Evolutionary conservation across 2,113 vertebrate species (phyloP), one percentile per base, ranked within the genome.

Genomic region (Murina feae): DNA sequence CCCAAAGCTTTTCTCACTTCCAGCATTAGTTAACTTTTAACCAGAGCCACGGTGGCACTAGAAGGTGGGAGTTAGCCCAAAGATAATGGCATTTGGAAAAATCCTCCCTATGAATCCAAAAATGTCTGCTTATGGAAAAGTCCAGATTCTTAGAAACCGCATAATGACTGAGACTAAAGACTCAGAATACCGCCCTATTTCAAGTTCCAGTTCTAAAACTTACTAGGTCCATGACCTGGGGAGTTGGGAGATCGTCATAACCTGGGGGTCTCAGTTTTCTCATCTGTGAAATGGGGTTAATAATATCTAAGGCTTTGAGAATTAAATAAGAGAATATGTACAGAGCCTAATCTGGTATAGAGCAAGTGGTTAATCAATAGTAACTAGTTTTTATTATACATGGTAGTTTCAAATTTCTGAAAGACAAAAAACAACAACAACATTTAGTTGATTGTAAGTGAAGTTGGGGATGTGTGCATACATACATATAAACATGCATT

Each of bases 121-220:
- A 84, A 44, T 71, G 10, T 60, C 65, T 80, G 23, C 17, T 23
- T 69, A 3, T 37, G 71, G 49, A 55, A 76, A 84, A 91, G 23
- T n/a, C 53, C 71, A 86, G 69, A 51, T 69, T 85, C 89, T 89
- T 83, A 86, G 69, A 94, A 94, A 87, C 16, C 66, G n/a, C 25
- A 60, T 18, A 66, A 82, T n/a, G 16, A 81, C 72, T 68, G 83
- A 94, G n/a, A 81, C 55, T 21, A 49, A 89, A 37, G 23, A n/a
- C 58, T 94, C 66, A 53, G 58, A 85, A 85, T 51, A 82, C 55
- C 35, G 75, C 37, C 28, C 75, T 76, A 8, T 79, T 92, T 82
- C 74, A 94, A 91, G 71, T 87, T 76, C 35, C 35, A 69, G 28
- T 13, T 78, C 30, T 63, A 87, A 88, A 35, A 68, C 21, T 51